Percentiles rank a stretch among this genome's conserved stretches.
Conservation (phyloP, 2,888 invertebrate genomes). For the Scaptomyza tumidula region DNA sequence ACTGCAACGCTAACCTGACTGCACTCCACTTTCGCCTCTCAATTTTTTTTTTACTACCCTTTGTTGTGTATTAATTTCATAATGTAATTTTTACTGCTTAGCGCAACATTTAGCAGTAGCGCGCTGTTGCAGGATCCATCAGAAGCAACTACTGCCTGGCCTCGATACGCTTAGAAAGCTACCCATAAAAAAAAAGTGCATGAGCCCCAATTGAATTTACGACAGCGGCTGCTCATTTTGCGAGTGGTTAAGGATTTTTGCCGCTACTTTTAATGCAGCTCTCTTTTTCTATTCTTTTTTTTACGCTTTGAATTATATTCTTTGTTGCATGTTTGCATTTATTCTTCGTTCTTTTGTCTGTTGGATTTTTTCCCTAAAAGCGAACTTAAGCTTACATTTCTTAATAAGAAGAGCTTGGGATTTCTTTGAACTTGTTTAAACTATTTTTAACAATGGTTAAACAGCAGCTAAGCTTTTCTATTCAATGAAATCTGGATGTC, state of each 20-base stretch:
- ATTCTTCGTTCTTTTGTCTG: constrained; percentile 24
- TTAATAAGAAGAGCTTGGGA: constrained; percentile 5
- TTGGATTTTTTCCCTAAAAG: constrained; percentile 1
- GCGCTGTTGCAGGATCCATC: constrained; percentile 18
- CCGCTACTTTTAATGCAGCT: constrained; percentile 27
- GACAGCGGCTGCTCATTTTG: constrained; percentile 20
- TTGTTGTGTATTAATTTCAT: constrained; percentile 65
- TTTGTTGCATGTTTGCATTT: constrained; percentile 24
- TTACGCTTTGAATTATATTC: neutral
- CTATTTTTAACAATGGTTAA: neutral
- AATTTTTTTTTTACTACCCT: constrained; percentile 5
- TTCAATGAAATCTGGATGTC: neutral
- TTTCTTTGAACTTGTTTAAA: constrained; percentile 1
- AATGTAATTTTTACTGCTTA: constrained; percentile 66
- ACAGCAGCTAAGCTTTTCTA: constrained; percentile 6
- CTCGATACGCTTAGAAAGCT: constrained; percentile 32
- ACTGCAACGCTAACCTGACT: constrained; percentile 33
- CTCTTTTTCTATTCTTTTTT: neutral
- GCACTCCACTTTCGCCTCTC: neutral
- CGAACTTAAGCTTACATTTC: neutral
- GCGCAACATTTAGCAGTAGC: constrained; percentile 47
- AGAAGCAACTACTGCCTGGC: constrained; percentile 16
- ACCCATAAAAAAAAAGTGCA: constrained; percentile 35
- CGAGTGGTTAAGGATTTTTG: constrained; percentile 40
- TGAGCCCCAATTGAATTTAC: constrained; percentile 45